Evolutionary conservation across 2,113 vertebrate species (phyloP), one percentile per base, ranked within the genome.

Genomic region (Motacilla alba): DNA sequence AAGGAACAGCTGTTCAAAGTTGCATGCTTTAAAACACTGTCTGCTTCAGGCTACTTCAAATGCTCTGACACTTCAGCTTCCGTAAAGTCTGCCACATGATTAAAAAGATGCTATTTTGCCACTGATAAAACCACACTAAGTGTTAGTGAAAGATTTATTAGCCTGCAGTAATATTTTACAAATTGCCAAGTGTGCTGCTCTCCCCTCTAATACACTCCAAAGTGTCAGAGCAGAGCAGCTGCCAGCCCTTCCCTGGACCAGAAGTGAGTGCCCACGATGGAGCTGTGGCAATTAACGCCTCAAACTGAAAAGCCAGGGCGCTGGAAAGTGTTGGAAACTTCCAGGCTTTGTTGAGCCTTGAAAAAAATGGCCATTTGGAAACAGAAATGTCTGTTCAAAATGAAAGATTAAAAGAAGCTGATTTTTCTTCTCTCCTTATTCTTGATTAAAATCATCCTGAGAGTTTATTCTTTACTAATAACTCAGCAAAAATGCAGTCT

Each of bases 1-100:
- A 44, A 87, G 86, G 81, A 94, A 30, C 83, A 92, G 86, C 76
- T 94, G 90, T 10, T 86, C 2, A 55, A 90, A 95, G 59, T 90
- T 94, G 74, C 41, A 90, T 89, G 59, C 55, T 95, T 90, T 94
- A 59, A 77, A 94, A 41, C 58, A 26, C 58, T 56, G 37, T 18
- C 64, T 94, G 92, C 86, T 85, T 21, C 55, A 63, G 88, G 88
- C 88, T 83, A 31, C 91, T 92, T 77, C n/a, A 81, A 85, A 22
- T 27, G 68, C 64, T 92, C 46, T 69, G 76, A 85, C 72, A 50
- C 86, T 41, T 37, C 70, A 37, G 49, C 72, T 83, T 69, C 49
- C 6, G 2, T 52, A 3, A 46, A 74, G 62, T 39, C 83, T 87
- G 43, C 21, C 83, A 76, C 69, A 78, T 82, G 60, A 58, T 41